These are phyloP conservation scores for Dendrocopos noguchii DNA, from an alignment of 2,113 vertebrate genomes.

Conservation along the genomic window DNA sequence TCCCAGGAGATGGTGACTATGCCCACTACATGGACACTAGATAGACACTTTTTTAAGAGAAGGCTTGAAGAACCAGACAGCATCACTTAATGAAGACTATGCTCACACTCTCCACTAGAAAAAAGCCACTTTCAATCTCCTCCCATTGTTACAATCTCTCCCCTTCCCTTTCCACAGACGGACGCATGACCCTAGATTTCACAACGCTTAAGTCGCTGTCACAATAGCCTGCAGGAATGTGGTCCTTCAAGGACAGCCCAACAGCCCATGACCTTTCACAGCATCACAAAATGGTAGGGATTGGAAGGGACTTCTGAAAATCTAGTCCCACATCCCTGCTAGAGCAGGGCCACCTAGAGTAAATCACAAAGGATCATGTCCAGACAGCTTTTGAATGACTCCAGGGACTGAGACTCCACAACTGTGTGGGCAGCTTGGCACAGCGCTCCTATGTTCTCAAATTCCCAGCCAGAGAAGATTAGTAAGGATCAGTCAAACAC, in stretches of 20 bases:
- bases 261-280: not conserved
- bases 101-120: not conserved
- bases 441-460: not conserved
- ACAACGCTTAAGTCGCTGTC: not conserved
- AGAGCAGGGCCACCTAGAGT: no score
- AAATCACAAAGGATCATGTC: no score
- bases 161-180: not conserved
- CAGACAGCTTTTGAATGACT: no score
- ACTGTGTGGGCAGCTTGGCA: no score
- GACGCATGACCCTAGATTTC: not conserved
- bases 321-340: no score
- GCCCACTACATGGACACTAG: slow-evolving; percentile 58
- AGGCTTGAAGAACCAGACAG: not conserved
- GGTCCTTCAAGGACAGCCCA: not conserved
- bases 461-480: not conserved
- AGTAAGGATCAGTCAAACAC: not conserved
- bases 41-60: slow-evolving; percentile 29
- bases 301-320: no score
- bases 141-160: not conserved
- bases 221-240: not conserved
- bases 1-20: slow-evolving; percentile 78
- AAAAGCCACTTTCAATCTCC: not conserved
- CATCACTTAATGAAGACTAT: not conserved
- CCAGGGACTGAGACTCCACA: no score
- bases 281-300: no score